phyloP scores from a whole-genome alignment of 2,113 vertebrate species.

The Toxotes chatareus region DNA sequence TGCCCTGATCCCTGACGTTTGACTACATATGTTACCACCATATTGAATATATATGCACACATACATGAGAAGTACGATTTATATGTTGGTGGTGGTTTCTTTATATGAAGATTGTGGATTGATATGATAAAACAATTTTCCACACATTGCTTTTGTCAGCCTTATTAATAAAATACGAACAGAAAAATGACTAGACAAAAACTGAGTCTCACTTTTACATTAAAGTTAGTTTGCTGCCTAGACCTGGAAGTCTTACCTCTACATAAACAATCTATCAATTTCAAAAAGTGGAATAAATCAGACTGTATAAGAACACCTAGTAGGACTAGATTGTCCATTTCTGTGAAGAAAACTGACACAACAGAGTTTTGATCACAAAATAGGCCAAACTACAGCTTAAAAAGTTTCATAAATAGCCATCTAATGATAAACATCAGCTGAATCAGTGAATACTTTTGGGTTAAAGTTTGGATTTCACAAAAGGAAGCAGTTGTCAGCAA shows the following conservation, averaged over 20 bases:
- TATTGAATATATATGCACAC: not conserved
- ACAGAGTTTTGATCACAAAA: not conserved
- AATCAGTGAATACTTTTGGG: not conserved
- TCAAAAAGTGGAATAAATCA: not conserved
- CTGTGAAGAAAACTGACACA: not conserved
- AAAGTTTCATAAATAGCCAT: not conserved
- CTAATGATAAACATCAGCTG: not conserved
- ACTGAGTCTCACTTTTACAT: no score
- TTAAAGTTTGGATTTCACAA: not conserved
- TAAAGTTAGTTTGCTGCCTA: not conserved
- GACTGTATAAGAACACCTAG: not conserved
- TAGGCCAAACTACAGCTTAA: not conserved
- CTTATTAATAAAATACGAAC: not conserved
- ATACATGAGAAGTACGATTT: not conserved
- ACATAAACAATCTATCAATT: not conserved
- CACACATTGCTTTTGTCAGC: not conserved
- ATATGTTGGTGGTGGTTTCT: not conserved
- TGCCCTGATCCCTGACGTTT: not conserved
- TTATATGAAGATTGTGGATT: not conserved
- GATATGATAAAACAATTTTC: not conserved
- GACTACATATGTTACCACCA: not conserved
- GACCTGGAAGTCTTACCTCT: not conserved
- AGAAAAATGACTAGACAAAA: not conserved
- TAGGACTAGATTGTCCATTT: not conserved
- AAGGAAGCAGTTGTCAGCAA: not conserved